Evolutionary conservation across 2,113 vertebrate genomes (phyloP), one percentile per base, ranked within the genome.

Genomic region (Nothocercus julius): DNA sequence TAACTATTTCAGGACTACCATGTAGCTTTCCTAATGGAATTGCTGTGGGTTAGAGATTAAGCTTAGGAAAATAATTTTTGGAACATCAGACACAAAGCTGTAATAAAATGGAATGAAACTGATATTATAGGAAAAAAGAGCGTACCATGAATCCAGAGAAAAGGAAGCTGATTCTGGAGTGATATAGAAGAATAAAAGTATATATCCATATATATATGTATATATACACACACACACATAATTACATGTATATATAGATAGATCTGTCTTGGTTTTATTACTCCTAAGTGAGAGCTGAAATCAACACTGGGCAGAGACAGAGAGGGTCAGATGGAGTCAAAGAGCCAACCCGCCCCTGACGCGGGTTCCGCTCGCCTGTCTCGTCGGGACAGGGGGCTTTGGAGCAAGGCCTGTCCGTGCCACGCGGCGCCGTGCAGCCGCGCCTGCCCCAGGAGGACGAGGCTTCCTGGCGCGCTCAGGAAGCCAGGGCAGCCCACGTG

Each of bases 1-100:
- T 75, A 91, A 94, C 93, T 89, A 36, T 92, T 97, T 92, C 92
- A 89, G 83, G 89, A 58, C 81, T 92, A 91, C 81, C 72, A 12
- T 9, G 9, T 47, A 4, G 85, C 53, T 85, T 84, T 94, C 93
- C 96, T 90, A 69, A 58, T 42, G 56, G 88, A 53, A 58, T 84
- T 75, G 83, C 62, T 27, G 73, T 76, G 80, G 74, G 87, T 86
- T 67, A 54, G 94, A 94, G 97, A 95, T 97, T 97, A 97, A 88
- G 67, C 74, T 90, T 79, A 72, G 88, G 96, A 96, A 97, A 97
- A 96, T 89, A 97, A 96, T 94, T 96, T 96, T 85, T 49, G n/a
- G 82, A 87, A 20, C 85, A 91, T 92, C 94, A 88, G 91, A 63
- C 91, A 95, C 45, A 68, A 77, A 94, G 89, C 47, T 47, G 56